phyloP scores from a whole-genome alignment of 1,140 invertebrate genomes.

The Drosophila jambulina region DNA sequence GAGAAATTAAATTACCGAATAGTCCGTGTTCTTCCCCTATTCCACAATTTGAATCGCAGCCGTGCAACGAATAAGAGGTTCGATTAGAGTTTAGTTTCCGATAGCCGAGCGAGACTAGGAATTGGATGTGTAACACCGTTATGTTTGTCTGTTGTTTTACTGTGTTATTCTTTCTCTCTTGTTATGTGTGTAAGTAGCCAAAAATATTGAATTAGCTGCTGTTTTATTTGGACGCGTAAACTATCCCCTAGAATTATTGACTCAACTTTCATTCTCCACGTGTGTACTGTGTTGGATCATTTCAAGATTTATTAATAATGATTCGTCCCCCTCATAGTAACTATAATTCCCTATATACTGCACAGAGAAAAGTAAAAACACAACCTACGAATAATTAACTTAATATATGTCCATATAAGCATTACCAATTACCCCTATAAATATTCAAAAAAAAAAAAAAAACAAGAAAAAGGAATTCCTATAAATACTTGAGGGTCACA shows the following conservation, averaged over 20 bases:
- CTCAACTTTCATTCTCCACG: slow-evolving; percentile 14
- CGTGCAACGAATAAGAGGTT: slow-evolving; percentile 34
- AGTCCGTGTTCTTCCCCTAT: slow-evolving; percentile 22
- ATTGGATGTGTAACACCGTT: slow-evolving; percentile 38
- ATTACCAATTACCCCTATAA: slow-evolving; percentile 40
- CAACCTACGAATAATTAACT: slow-evolving; percentile 41
- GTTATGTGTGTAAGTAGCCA: slow-evolving; percentile 47
- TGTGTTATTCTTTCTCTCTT: slow-evolving; percentile 31
- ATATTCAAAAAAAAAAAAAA: slow-evolving; percentile 18
- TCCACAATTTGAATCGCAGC: slow-evolving; percentile 3
- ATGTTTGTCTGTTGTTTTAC: slow-evolving; percentile 36
- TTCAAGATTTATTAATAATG: slow-evolving; percentile 28
- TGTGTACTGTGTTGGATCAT: slow-evolving; percentile 36
- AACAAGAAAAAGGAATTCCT: slow-evolving; percentile 29
- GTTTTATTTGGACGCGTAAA: slow-evolving; percentile 37
- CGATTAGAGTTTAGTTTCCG: slow-evolving; percentile 17
- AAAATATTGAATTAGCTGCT: slow-evolving; percentile 41
- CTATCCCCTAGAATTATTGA: slow-evolving; percentile 12
- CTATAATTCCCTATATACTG: slow-evolving; percentile 45
- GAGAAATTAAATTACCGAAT: slow-evolving; percentile 22
- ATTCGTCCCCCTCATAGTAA: slow-evolving; percentile 24
- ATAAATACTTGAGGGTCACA: slow-evolving; percentile 61
- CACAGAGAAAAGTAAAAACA: slow-evolving; percentile 39
- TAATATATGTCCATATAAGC: slow-evolving; percentile 44
- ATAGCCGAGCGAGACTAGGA: slow-evolving; percentile 10